Base-by-base conservation (phyloP, 1,140 invertebrate genomes). In the Bombus balteatus region DNA sequence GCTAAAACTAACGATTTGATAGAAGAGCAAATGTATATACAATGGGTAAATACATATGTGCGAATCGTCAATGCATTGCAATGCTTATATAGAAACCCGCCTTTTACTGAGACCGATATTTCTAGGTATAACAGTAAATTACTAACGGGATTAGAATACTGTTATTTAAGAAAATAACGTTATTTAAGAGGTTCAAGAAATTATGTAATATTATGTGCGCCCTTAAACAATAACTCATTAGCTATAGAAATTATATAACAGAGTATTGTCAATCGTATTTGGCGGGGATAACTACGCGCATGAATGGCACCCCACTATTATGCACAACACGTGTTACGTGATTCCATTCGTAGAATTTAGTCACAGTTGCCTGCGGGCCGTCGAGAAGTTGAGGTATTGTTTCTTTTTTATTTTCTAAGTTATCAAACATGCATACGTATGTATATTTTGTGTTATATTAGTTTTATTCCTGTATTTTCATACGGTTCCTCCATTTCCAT, bases 1-100 rank as follows among this genome's bases (percentile, higher is more conserved):
- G 34, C 47, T 73, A 18, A 80, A 80, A 73, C n/a, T 43, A 81
- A 34, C 3, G 1, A 73, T 62, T 73, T 8, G 2, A 81, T 72
- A 59, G 79, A 73, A 18, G 8, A 18, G 43, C 78, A 80, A 47
- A 37, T 13, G 22, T 65, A 66, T 1, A 2, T 10, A 47, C 25
- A 13, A 0, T 34, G 15, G 1, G 1, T 34, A 34, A 25, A 10
- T 41, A 25, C 0, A 12, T 43, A 10, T 18, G 32, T 25, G 13
- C 2, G 22, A 13, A 34, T 37, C 32, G 18, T 15, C 76, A 34
- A 65, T 43, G 12, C 1, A 6, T 47, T 28, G 10, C 18, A 22
- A 22, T 22, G 1, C 8, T 28, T 28, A 10, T 41, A 47, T 79
- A 18, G 12, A 68, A 79, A 79, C 13, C 0, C 12, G n/a, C 77